Percentiles rank a stretch among this genome's conserved stretches.
Evolutionary conservation across 2,113 vertebrate species (phyloP).

Genomic region (Larimichthys polyactis): DNA sequence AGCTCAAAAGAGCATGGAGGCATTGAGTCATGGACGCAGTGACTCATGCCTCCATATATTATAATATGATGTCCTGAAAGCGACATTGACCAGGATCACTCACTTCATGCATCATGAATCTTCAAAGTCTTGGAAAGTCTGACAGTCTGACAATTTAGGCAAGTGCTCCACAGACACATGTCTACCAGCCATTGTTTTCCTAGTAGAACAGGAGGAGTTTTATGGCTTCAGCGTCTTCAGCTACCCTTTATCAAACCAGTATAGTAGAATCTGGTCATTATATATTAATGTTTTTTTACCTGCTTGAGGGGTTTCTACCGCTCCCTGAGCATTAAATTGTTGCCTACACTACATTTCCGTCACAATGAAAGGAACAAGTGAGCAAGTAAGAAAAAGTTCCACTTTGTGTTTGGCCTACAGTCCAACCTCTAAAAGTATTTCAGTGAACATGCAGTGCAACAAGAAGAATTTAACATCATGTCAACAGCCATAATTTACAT

Average conservation of each 20-base stretch:
- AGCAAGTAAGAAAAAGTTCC: constrained; percentile 1
- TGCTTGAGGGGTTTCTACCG: not conserved
- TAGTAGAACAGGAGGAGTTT: not conserved
- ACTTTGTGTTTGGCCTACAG: constrained; percentile 3
- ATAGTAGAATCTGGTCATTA: not conserved
- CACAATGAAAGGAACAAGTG: constrained; percentile 10
- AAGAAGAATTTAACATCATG: not conserved
- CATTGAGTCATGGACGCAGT: constrained; percentile 10
- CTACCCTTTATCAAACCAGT: not conserved
- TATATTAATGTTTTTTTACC: not conserved
- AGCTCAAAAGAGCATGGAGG: constrained; percentile 3
- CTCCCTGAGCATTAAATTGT: not conserved
- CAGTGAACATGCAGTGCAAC: not conserved
- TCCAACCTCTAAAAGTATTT: not conserved
- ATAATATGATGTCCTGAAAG: constrained; percentile 14
- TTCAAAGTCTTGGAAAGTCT: not conserved
- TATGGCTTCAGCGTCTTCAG: not conserved
- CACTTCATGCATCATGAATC: not conserved
- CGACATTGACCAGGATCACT: constrained; percentile 4
- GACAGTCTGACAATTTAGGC: not conserved
- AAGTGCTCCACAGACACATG: not conserved
- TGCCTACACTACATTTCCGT: not conserved
- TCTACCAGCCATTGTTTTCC: not conserved
- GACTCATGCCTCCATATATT: constrained; percentile 8
- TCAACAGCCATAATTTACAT: not conserved